Conservation (phyloP, 2,113 vertebrate genomes). For the pig (Sus scrofa) region DNA sequence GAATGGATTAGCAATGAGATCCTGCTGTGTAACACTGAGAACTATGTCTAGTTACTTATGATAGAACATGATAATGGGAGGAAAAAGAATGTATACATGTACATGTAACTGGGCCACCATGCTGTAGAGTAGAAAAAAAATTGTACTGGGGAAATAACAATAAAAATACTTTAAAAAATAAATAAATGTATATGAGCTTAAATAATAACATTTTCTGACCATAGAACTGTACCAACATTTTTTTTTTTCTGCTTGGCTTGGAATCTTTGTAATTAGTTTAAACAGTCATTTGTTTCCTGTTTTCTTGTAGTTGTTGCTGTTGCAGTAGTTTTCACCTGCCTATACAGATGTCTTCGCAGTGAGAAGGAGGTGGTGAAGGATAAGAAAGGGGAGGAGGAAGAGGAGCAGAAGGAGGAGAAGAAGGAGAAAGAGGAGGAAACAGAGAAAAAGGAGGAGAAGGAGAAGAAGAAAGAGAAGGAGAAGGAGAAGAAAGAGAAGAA, state of each 20-base stretch:
- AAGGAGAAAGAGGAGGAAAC: background rate
- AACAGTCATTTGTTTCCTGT: constrained; percentile 47
- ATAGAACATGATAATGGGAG: too few relatives aligned
- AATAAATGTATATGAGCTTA: background rate
- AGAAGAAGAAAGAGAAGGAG: accelerated
- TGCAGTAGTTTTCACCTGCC: background rate
- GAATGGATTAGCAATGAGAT: too few relatives aligned
- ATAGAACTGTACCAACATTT: background rate
- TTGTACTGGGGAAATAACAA: too few relatives aligned
- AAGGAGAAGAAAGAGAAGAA: background rate
- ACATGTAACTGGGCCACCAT: too few relatives aligned
- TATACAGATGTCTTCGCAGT: background rate
- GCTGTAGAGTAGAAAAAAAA: too few relatives aligned
- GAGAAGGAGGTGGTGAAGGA: background rate
- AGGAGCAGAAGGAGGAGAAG: background rate
- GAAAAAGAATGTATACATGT: too few relatives aligned
- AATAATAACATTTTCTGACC: background rate
- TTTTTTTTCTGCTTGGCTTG: constrained; percentile 51
- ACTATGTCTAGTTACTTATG: too few relatives aligned
- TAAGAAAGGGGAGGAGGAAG: background rate
- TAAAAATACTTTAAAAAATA: too few relatives aligned
- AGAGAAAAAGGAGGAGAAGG: too few relatives aligned
- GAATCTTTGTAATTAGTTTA: background rate
- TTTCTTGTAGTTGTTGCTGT: constrained; percentile 52
- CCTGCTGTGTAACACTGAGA: too few relatives aligned